phyloP scores from a whole-genome alignment of 2,888 invertebrate genomes.

The Orchesella flavescens region DNA sequence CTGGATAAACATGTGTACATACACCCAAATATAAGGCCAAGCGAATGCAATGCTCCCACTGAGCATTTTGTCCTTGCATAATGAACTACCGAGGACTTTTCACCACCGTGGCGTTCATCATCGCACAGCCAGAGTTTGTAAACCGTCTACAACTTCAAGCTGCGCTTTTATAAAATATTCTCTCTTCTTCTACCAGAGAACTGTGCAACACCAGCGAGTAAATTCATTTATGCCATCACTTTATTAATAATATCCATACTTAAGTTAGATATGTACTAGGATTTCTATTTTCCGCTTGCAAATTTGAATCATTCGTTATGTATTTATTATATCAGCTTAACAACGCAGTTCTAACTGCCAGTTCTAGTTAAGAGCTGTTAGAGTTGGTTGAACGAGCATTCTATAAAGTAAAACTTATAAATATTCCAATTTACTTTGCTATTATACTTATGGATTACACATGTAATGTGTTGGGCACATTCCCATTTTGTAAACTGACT shows the following conservation, averaged over 20 bases:
- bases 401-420: no score
- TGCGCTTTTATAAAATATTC: background rate
- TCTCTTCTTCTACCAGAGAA: no score
- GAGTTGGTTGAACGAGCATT: background rate
- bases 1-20: no score
- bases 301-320: no score
- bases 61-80: conserved; percentile 41
- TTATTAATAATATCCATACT: background rate
- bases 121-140: background rate
- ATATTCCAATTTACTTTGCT: no score
- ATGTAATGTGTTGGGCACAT: no score
- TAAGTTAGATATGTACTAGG: no score
- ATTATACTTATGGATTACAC: no score
- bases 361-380: background rate
- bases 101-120: background rate
- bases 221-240: conserved; percentile 31
- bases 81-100: conserved; percentile 26
- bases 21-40: no score
- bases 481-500: no score
- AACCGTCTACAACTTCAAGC: background rate
- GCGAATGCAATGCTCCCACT: background rate
- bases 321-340: background rate
- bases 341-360: background rate
- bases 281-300: background rate
- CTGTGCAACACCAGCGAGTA: background rate